These are phyloP conservation scores for Tyto alba DNA, from an alignment of 2,113 vertebrate genomes.

Conservation along the genomic window DNA sequence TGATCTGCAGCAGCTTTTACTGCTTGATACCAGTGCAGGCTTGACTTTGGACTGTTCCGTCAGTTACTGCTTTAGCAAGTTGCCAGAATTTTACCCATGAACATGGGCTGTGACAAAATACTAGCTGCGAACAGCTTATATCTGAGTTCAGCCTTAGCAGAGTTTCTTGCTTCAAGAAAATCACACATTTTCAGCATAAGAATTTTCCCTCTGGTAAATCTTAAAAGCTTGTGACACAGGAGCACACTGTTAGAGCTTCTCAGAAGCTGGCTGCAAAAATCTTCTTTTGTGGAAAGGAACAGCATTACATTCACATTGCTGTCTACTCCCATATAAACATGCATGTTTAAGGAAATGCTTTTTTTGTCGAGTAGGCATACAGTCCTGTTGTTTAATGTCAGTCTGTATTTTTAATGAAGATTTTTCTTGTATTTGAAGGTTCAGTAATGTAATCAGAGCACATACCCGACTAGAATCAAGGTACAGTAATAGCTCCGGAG, in stretches of 20 bases:
- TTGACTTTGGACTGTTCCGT: background rate
- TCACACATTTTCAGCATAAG: background rate
- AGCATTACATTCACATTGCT: background rate
- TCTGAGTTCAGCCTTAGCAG: background rate
- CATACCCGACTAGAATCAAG: conserved; percentile 97
- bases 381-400: background rate
- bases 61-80: background rate
- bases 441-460: conserved; percentile 85
- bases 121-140: background rate
- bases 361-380: background rate
- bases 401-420: background rate
- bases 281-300: background rate
- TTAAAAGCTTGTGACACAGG: background rate
- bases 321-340: background rate
- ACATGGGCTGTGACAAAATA: background rate
- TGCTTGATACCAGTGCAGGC: background rate
- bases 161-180: background rate
- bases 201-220: background rate
- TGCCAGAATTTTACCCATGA: background rate
- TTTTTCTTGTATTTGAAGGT: conserved; percentile 67
- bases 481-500: conserved; percentile 98
- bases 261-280: background rate
- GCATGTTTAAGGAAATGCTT: background rate
- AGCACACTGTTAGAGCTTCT: background rate
- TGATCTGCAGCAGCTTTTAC: background rate